Base-by-base conservation (phyloP, 2,888 invertebrate species). In the Tachystola acroxantha region DNA sequence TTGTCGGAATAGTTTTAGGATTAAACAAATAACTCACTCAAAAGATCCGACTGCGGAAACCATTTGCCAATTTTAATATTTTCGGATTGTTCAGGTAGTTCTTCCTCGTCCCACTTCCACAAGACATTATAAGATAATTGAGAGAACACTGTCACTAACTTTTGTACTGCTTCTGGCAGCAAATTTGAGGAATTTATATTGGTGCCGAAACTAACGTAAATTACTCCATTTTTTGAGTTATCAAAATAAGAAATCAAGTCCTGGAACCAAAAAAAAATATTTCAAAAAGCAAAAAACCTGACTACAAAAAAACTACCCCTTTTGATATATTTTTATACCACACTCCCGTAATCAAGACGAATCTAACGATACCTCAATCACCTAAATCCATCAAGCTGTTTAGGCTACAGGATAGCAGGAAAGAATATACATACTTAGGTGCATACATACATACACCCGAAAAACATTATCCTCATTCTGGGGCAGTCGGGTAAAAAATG, bases 121-220 rank as follows among this genome's bases (percentile, higher is more conserved):
- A 85, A 36, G n/a, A 85, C 64, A 24, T 70, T 58, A 37, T 77
- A 78, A 1, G 72, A 67, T 19, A 85, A 37, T 24, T 59, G 48
- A 0, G 69, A 63, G 30, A 85, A 70, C 1, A 67, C 73, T 12
- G 57, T 49, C 0, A 67, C 27, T 2, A 85, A 47, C 1, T 53
- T 20, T 20, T 20, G 20, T 20, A 20, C 7, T 43, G 42, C 62
- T 20, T 68, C 51, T 1, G 53, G 37, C 6, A 74, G 60, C 37
- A 82, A 46, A 1, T 56, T 20, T 1, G 11, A 9, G 12, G 11
- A 30, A 14, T 9, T 10, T 0, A 71, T 52, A 25, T 71, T 71
- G 1, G 77, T 66, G 0, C 79, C 79, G 32, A 79, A 56, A 42
- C 74, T 75, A 29, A 78, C 64, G 43, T 67, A 70, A 22, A 79